These are phyloP conservation scores for Vimba vimba DNA, from an alignment of 2,113 vertebrate species.

Conservation along the genomic window DNA sequence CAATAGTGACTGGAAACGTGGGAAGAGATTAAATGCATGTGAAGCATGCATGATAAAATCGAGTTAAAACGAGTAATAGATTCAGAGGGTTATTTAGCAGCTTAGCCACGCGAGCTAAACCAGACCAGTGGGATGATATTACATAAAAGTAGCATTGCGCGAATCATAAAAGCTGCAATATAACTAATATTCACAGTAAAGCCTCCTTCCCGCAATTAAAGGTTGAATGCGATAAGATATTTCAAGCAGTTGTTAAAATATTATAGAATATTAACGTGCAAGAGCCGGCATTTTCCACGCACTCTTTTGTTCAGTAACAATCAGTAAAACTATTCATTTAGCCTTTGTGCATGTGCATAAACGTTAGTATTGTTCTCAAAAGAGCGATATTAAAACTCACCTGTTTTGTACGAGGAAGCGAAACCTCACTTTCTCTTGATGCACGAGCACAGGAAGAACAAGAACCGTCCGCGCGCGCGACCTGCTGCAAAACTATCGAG, in stretches of 20 bases:
- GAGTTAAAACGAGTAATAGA: background rate
- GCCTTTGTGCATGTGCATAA: background rate
- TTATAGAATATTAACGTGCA: background rate
- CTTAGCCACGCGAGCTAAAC: slow-evolving; percentile 13
- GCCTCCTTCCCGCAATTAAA: too few species aligned
- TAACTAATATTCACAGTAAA: background rate
- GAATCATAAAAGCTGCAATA: background rate
- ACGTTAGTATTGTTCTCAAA: background rate
- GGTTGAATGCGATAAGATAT: background rate
- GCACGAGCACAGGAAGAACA: slow-evolving; percentile 10
- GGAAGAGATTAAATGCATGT: background rate
- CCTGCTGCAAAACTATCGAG: background rate
- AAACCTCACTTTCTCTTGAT: background rate
- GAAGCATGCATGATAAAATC: background rate
- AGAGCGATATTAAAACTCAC: background rate
- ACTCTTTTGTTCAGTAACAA: background rate
- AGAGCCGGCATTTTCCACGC: background rate
- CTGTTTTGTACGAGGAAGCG: background rate
- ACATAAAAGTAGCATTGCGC: background rate
- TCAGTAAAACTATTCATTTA: background rate
- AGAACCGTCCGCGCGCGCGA: background rate
- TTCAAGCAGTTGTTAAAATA: background rate
- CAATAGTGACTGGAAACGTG: background rate
- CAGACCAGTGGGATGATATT: too few species aligned
- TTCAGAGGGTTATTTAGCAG: background rate